Percentiles rank a stretch among this genome's conserved stretches.
phyloP scores from a whole-genome alignment of 2,888 invertebrate species.

The Pollenia griseotomentosa region DNA sequence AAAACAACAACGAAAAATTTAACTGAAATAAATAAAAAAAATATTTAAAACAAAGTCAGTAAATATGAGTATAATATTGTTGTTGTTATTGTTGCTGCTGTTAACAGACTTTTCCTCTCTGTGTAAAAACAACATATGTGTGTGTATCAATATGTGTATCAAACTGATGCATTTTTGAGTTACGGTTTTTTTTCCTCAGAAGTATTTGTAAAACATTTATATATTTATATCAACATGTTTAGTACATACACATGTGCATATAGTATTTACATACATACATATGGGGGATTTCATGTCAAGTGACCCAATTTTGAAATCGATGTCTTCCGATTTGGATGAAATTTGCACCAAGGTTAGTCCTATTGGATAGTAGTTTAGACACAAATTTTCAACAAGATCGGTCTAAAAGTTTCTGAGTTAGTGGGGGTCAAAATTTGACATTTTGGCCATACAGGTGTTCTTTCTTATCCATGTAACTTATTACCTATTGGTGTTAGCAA shows the following conservation, averaged over 20 bases:
- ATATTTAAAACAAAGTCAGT: slow-evolving; percentile 50
- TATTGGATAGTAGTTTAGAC: too few relatives aligned
- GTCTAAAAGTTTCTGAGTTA: too few relatives aligned
- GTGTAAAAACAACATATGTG: background rate
- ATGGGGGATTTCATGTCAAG: too few relatives aligned
- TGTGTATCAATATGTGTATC: background rate
- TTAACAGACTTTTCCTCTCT: slow-evolving; percentile 39
- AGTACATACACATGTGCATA: background rate
- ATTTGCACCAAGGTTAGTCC: too few relatives aligned
- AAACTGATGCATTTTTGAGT: slow-evolving; percentile 44
- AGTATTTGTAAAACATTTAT: slow-evolving; percentile 7
- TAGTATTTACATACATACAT: too few relatives aligned
- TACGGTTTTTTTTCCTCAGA: slow-evolving; percentile 29
- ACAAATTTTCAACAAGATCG: too few relatives aligned
- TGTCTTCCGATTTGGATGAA: too few relatives aligned
- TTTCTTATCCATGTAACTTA: too few relatives aligned
- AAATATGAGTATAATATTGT: slow-evolving; percentile 12
- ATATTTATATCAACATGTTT: background rate
- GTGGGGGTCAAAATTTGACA: too few relatives aligned
- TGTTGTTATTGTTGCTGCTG: slow-evolving; percentile 46
- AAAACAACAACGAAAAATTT: slow-evolving; percentile 3
- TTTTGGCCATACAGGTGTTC: too few relatives aligned
- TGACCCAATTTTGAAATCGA: too few relatives aligned
- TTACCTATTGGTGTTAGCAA: too few relatives aligned
- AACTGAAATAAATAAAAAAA: slow-evolving; percentile 29